A percentile compares a stretch with the other conserved stretches of the same genome.
Conservation (phyloP, 2,113 vertebrate genomes). For the Hylia prasina region DNA sequence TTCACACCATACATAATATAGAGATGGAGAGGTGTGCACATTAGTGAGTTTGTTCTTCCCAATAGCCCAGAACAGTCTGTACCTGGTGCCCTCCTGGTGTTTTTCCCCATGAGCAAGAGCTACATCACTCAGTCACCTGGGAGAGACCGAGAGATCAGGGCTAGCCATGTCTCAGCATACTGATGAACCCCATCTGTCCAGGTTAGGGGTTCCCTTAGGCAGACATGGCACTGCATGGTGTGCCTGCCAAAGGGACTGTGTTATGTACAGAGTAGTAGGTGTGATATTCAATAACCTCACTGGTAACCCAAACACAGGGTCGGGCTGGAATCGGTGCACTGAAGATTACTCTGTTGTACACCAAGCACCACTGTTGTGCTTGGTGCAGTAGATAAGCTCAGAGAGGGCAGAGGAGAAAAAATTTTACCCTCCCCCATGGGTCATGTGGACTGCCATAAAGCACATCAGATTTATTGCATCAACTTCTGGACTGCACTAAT, state of each 20-base stretch:
- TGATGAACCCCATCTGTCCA: background rate
- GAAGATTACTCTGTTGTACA: background rate
- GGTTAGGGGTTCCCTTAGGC: background rate
- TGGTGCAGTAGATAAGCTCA: background rate
- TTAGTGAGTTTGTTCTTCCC: background rate
- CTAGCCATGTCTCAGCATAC: background rate
- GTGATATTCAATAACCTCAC: background rate
- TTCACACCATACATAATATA: fast-evolving
- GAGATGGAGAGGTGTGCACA: background rate
- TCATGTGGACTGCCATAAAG: background rate
- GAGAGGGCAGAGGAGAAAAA: background rate
- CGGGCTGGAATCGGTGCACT: background rate
- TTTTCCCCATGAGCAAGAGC: background rate
- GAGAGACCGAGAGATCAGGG: background rate
- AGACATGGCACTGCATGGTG: background rate
- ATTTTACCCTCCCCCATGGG: background rate
- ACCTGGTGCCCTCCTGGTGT: background rate
- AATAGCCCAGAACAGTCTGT: background rate
- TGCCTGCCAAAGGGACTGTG: background rate
- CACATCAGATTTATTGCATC: background rate
- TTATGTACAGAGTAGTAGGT: background rate
- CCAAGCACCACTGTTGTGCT: background rate
- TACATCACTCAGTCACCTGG: background rate
- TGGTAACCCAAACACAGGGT: background rate
- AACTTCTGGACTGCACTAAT: background rate